Base-by-base conservation (phyloP, 2,888 invertebrate species). In the Onchidella celtica region DNA sequence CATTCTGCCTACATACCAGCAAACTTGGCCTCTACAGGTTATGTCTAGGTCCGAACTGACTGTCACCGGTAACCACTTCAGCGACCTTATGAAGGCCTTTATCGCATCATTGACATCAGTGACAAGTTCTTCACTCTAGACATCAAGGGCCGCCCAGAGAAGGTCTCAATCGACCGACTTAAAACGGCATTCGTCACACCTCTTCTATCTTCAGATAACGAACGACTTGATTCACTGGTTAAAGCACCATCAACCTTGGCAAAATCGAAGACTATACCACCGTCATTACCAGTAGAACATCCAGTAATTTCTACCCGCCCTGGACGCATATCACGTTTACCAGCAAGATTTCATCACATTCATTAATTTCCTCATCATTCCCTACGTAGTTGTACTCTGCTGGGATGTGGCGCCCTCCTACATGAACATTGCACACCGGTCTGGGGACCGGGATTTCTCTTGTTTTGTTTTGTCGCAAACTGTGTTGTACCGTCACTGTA, bases 131-230 rank as follows among this genome's bases (percentile, higher is more conserved):
- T 36, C 66, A 70, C 65, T 21, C 47, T 73, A 3, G 79, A 79
- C 63, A 47, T 70, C 38, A 72, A 79, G 21, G 72, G 63, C 21
- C 79, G 63, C n/a, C 27, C 63, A 40, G 79, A 72, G 63, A 57
- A 59, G 24, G 61, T 79, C 40, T 79, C 79, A 9, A 32, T 73
- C 32, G 79, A 79, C 36, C 65, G 79, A 14, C 73, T 79, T n/a
- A 79, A 79, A 63, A 55, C 73, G 14, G 73, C 65, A 32, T 79
- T 72, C 21, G 34, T 79, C 17, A 70, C 70, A n/a, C 63, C 29
- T 17, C 70, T 47, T 29, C 38, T 63, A 27, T 21, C 68, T 68
- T 40, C 68, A 32, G 34, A 40, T 21, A 34, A 77, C n/a, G n/a
- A n/a, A n/a, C n/a, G n/a, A n/a, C n/a, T n/a, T n/a, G n/a, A n/a